Percentiles rank a stretch among this genome's conserved stretches.
These are phyloP conservation scores for Cryptus armator DNA, from an alignment of 2,888 invertebrate species.

Conservation along the genomic window DNA sequence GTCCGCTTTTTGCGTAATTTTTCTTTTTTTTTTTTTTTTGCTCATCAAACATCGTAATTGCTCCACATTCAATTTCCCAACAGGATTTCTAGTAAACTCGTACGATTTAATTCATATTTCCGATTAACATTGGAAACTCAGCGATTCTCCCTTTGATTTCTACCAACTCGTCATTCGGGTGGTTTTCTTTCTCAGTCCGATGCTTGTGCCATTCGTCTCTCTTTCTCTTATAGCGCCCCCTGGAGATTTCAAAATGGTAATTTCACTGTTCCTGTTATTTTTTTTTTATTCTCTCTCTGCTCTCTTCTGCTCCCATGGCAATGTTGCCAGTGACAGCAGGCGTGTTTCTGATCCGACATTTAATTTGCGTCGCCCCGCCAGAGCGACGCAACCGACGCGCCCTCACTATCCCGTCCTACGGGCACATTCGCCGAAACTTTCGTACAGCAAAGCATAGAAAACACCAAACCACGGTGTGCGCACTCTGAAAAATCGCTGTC, in stretches of 20 bases:
- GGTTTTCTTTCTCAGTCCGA: conserved; percentile 23
- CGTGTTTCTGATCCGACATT: conserved; percentile 79
- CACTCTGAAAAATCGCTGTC: conserved; percentile 59
- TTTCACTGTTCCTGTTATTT: conserved; percentile 70
- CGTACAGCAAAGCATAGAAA: conserved; percentile 42
- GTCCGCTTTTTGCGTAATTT: not conserved
- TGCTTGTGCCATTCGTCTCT: conserved; percentile 17
- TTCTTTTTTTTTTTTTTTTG: not conserved
- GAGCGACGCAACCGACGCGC: conserved; percentile 59
- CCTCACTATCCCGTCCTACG: conserved; percentile 50
- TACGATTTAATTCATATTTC: conserved; percentile 11
- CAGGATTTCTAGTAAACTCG: not conserved
- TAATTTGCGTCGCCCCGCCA: conserved; percentile 76
- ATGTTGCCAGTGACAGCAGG: conserved; percentile 77
- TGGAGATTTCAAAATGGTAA: conserved; percentile 74
- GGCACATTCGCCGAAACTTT: conserved; percentile 55
- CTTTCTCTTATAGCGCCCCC: conserved; percentile 56
- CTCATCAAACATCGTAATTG: conserved; percentile 4
- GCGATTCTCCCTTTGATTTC: conserved; percentile 28
- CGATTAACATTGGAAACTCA: conserved; percentile 24
- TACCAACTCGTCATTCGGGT: conserved; percentile 34
- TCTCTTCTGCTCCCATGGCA: conserved; percentile 69
- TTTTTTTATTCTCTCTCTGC: conserved; percentile 16
- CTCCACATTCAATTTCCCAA: not conserved
- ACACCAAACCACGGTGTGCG: conserved; percentile 13